Percentiles rank a stretch among this genome's conserved stretches.
These are phyloP conservation scores for Leptinotarsa undecemlineata DNA, from an alignment of 1,140 invertebrate genomes.

Conservation along the genomic window DNA sequence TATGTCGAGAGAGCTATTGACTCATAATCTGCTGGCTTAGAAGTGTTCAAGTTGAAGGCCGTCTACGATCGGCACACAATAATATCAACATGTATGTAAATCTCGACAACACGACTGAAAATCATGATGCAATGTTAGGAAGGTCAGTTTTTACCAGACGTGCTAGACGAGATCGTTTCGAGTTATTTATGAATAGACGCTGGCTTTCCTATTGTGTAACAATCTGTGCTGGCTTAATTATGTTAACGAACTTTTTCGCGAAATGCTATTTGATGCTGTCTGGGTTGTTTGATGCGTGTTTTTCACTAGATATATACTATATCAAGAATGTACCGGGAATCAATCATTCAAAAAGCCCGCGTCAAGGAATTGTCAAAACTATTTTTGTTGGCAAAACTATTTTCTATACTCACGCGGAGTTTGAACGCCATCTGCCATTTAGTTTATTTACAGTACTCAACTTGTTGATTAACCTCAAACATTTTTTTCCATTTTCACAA, in stretches of 20 bases:
- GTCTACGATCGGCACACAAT: constrained; percentile 26
- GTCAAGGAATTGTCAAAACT: too few relatives aligned
- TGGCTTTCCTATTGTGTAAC: neutral
- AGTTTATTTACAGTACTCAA: too few relatives aligned
- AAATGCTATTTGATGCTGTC: neutral
- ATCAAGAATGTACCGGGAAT: too few relatives aligned
- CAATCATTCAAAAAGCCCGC: too few relatives aligned
- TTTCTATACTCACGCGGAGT: too few relatives aligned
- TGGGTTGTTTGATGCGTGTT: neutral
- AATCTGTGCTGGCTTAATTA: neutral
- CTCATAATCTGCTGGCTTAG: constrained; percentile 30
- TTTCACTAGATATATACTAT: too few relatives aligned
- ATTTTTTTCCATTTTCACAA: too few relatives aligned
- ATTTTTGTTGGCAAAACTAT: too few relatives aligned
- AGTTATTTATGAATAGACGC: neutral
- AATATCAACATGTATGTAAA: constrained; percentile 33
- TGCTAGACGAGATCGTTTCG: constrained; percentile 11
- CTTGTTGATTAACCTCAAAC: too few relatives aligned
- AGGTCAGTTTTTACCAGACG: constrained; percentile 29
- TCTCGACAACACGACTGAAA: constrained; percentile 25
- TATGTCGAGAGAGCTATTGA: constrained; percentile 20
- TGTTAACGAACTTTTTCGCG: neutral
- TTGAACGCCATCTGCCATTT: too few relatives aligned
- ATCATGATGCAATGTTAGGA: constrained; percentile 28
- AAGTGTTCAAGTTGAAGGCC: constrained; percentile 34